These are phyloP conservation scores for Eupsilia transversa DNA, from an alignment of 2,888 invertebrate species.

Conservation along the genomic window DNA sequence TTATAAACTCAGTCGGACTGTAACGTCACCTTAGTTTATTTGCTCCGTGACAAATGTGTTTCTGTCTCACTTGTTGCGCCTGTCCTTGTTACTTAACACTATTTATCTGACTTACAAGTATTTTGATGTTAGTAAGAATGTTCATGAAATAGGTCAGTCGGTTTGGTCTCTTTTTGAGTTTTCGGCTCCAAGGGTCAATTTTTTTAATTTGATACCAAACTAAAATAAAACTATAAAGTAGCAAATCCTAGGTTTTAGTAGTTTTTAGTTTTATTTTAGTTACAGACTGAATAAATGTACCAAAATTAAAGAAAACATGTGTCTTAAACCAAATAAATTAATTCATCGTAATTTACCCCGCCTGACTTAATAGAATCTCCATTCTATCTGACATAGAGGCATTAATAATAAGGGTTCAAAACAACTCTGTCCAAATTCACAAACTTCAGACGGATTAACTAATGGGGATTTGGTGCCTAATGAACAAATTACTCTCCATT, in stretches of 20 bases:
- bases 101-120: constrained; percentile 33
- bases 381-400: background rate
- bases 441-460: constrained; percentile 52
- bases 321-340: background rate
- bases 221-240: too few relatives aligned
- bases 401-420: constrained; percentile 29
- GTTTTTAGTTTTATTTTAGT: background rate
- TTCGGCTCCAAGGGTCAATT: background rate
- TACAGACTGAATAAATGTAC: background rate
- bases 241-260: background rate
- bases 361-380: background rate
- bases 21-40: constrained; percentile 65
- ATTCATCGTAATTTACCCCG: too few relatives aligned
- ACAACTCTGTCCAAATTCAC: constrained; percentile 28
- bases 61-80: constrained; percentile 67
- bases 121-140: constrained; percentile 21
- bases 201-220: background rate
- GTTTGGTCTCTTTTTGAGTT: background rate
- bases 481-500: constrained; percentile 52
- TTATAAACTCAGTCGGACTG: constrained; percentile 66
- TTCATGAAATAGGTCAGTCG: constrained; percentile 8
- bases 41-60: constrained; percentile 64
- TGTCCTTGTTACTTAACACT: constrained; percentile 51
- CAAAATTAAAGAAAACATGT: background rate
- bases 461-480: constrained; percentile 42